Base-by-base conservation (phyloP, 2,797 vertebrate species). In the Aplochiton taeniatus region DNA sequence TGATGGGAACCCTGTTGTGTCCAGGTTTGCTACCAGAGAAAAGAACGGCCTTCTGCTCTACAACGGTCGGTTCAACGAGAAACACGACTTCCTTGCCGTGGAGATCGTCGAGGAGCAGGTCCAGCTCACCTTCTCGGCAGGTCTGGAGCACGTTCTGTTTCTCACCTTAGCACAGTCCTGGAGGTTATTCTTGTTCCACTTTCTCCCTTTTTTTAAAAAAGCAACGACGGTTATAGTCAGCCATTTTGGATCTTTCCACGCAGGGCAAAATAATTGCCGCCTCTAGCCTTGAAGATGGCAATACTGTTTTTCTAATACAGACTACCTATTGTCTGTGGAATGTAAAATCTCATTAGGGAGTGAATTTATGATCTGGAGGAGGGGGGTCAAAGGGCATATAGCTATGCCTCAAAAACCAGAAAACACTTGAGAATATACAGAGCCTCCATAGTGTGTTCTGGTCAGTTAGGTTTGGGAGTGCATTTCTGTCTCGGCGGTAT, bases 51-150 rank as follows among this genome's bases (percentile, higher is more conserved):
- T 96, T 45, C 89, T 96, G 19, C 91, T 96, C 4, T 96, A 96
- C 81, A 96, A 96, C 0, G 95, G 95, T 41, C 90, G 95, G 61
- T 96, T 96, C 83, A 96, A 96, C 0, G 94, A 96, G 85, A 96
- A 93, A 66, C 95, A 96, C 0, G 95, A 96, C 85, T 96, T 96
- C 80, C 91, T 96, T n/a, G 94, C 95, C 4, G 74, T 96, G 79
- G 95, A 96, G 88, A 88, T 96, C 41, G 88, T 95, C 8, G 90
- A 92, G 6, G 94, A 94, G 72, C 94, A 96, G 85, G 90, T 96
- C 76, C 95, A 95, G 79, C 91, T 96, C 73, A 95, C 93, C 0
- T 96, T 96, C 87, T 95, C 95, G 0, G 93, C 95, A 87, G 95
- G 95, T 95, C 70, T 86, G 85, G 20, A 13, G 13, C 53, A 19